Evolutionary conservation across 2,113 vertebrate species (phyloP).

Genomic region (Jacana jacana): DNA sequence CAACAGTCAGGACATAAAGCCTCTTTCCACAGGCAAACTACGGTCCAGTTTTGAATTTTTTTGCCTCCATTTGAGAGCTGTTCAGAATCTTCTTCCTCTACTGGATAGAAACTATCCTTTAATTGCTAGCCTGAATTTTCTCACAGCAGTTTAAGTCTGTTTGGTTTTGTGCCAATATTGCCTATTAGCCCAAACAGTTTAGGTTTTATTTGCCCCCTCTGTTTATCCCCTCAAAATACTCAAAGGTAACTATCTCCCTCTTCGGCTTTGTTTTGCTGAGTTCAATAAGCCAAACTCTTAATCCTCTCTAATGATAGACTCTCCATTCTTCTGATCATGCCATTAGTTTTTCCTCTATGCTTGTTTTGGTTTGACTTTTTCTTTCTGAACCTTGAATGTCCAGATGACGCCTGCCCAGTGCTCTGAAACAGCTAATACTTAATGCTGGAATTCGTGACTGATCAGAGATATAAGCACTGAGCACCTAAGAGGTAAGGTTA

Average conservation of each 20-base stretch:
- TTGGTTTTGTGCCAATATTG: background rate
- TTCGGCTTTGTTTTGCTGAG: background rate
- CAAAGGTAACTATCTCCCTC: background rate
- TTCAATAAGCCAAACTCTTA: background rate
- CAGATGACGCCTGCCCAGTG: background rate
- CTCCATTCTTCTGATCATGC: background rate
- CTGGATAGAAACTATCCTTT: background rate
- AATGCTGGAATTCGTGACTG: background rate
- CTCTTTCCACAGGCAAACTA: background rate
- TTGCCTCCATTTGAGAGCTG: background rate
- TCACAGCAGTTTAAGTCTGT: background rate
- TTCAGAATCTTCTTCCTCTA: background rate
- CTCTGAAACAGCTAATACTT: background rate
- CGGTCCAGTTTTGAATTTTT: background rate
- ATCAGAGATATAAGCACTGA: background rate
- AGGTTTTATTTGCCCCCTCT: background rate
- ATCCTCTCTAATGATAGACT: background rate
- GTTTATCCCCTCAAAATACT: background rate
- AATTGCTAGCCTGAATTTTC: background rate
- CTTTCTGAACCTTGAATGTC: background rate
- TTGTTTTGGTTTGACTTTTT: background rate
- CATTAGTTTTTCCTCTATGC: background rate
- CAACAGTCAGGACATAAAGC: background rate
- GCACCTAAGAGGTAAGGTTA: background rate
- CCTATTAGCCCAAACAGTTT: background rate